Evolutionary conservation across 2,888 invertebrate species (phyloP).

Genomic region (Drosophila recens): DNA sequence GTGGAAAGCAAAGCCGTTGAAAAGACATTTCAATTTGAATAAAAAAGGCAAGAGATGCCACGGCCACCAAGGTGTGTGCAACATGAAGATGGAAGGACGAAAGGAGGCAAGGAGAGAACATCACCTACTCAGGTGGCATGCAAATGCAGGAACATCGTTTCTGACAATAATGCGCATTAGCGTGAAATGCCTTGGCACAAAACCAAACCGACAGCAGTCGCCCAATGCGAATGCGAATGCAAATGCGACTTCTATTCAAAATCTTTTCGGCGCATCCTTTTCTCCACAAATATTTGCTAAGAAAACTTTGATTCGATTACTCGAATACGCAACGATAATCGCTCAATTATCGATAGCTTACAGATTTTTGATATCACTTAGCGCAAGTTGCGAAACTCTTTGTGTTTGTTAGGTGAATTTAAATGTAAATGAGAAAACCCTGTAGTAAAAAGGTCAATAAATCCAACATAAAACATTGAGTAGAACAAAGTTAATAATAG

Average conservation of each 20-base stretch:
- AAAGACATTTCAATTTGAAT: constrained; percentile 79
- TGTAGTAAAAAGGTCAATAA: no score
- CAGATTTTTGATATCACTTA: not conserved
- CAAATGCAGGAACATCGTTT: constrained; percentile 51
- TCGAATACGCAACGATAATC: constrained; percentile 16
- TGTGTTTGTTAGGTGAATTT: not conserved
- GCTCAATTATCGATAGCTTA: constrained; percentile 38
- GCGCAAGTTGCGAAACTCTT: not conserved
- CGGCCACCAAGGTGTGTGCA: not conserved
- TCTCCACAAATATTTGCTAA: constrained; percentile 43
- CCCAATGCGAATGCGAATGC: constrained; percentile 26
- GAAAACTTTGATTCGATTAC: constrained; percentile 41
- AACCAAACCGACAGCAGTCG: constrained; percentile 45
- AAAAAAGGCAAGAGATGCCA: not conserved
- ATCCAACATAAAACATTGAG: no score
- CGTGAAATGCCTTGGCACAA: constrained; percentile 66
- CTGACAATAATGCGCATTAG: constrained; percentile 77
- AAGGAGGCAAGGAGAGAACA: not conserved
- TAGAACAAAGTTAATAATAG: no score
- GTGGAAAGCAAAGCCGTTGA: constrained; percentile 80
- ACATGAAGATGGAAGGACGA: not conserved
- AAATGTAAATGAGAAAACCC: not conserved
- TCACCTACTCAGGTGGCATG: constrained; percentile 58
- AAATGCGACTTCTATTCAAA: not conserved
- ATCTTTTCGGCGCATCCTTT: constrained; percentile 19